Evolutionary conservation across 1,140 invertebrate genomes (phyloP), one percentile per base, ranked within the genome.

Genomic region (Lysiphlebus fabarum): DNA sequence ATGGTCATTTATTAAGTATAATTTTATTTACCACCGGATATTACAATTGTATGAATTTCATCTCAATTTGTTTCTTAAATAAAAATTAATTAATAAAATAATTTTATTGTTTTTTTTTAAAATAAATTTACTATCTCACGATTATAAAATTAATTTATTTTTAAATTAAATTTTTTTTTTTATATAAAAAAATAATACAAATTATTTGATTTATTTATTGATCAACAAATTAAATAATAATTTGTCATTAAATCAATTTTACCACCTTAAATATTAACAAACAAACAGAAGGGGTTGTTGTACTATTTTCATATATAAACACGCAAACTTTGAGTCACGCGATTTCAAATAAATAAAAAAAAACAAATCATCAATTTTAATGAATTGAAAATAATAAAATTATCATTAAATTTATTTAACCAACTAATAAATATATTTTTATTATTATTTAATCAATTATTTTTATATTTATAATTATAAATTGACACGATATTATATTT

Each of bases 271-370:
- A 26, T 26, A 38, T 9, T 56, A 26, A 44, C 43, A 17, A 38
- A 34, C 37, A 54, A 26, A 42, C 37, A 53, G 26, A 44, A 12
- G 5, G 42, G 34, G 17, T 26, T 55, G 53, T 34, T 44, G 14
- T 14, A 59, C 34, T 54, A 54, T 54, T 51, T 33, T 41, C 41
- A 54, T n/a, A n/a, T n/a, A n/a, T 12, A 59, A 36, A 54, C 58
- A 59, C 58, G 58, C 58, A 14, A 59, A 36, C 43, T 54, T 34
- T 36, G 33, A 41, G 58, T 59, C 58, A 59, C 58, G 58, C 58
- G 36, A 59, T 11, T 45, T 12, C 2, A 26, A 26, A 4, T 4
- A 1, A 26, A 26, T 2, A 26, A 26, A 17, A 17, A 17, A 17
- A 26, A 26, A n/a, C n/a, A n/a, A n/a, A n/a, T n/a, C n/a, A n/a